Conservation (phyloP, 92 coral and sea anemone genomes). For the Phymanthus crucifer region DNA sequence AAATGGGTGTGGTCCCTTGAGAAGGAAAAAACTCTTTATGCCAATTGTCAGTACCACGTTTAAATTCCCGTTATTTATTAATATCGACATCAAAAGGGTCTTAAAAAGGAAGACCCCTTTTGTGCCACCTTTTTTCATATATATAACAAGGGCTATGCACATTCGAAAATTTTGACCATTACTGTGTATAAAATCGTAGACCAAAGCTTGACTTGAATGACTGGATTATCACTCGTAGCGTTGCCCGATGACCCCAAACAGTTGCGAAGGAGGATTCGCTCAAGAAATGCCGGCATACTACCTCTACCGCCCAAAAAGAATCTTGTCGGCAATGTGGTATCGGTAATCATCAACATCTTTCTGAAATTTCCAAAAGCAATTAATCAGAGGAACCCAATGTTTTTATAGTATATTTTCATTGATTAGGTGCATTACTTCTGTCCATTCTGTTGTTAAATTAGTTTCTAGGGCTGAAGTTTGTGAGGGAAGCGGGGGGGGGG, state of each 20-base stretch:
- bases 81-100: no score
- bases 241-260: neutral
- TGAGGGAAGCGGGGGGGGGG: neutral
- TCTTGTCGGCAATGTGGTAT: conserved; percentile 5
- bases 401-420: neutral
- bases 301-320: neutral
- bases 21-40: no score
- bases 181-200: neutral
- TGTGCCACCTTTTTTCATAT: no score
- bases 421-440: neutral
- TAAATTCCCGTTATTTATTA: no score
- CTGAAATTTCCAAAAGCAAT: neutral
- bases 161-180: neutral
- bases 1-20: no score
- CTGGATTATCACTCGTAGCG: neutral
- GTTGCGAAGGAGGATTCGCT: neutral
- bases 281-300: neutral
- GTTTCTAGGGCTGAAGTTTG: neutral
- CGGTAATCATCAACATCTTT: neutral
- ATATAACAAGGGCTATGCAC: neutral
- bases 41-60: no score
- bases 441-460: neutral
- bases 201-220: neutral
- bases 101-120: no score
- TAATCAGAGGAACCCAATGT: neutral